Percentiles rank a stretch among this genome's conserved stretches.
These are phyloP conservation scores for Artemia sinica DNA, from an alignment of 2,888 invertebrate genomes.

Conservation along the genomic window DNA sequence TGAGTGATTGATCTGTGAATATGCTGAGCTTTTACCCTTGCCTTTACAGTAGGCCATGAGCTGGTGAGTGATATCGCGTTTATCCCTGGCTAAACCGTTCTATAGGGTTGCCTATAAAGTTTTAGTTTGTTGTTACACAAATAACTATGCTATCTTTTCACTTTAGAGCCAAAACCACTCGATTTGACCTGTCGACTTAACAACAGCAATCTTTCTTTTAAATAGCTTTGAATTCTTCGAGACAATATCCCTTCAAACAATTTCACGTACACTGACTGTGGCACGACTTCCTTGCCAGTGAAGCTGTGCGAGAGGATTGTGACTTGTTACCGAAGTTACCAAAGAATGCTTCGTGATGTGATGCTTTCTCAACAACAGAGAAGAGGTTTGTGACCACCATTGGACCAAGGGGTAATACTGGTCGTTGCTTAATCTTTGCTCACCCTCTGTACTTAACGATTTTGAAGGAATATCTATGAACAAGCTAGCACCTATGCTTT, in stretches of 20 bases:
- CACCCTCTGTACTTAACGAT: neutral
- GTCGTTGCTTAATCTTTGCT: neutral
- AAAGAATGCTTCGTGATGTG: neutral
- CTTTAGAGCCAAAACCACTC: neutral
- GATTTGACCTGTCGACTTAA: neutral
- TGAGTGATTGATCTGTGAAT: no score
- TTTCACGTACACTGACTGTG: neutral
- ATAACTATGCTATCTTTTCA: neutral
- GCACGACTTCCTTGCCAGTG: neutral
- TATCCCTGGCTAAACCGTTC: neutral
- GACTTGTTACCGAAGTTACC: no score
- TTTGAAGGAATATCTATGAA: neutral
- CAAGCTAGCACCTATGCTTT: constrained; percentile 2
- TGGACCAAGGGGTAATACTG: neutral
- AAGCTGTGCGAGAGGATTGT: neutral
- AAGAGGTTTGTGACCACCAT: neutral
- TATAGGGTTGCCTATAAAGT: neutral
- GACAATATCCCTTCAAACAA: neutral
- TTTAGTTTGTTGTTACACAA: neutral
- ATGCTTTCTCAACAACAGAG: neutral
- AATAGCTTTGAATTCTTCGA: neutral
- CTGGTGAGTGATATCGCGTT: neutral
- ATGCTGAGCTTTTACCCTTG: no score
- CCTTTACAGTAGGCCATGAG: no score
- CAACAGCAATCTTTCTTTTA: neutral